phyloP scores from a whole-genome alignment of 2,888 invertebrate genomes.

The Nemurella pictetii region DNA sequence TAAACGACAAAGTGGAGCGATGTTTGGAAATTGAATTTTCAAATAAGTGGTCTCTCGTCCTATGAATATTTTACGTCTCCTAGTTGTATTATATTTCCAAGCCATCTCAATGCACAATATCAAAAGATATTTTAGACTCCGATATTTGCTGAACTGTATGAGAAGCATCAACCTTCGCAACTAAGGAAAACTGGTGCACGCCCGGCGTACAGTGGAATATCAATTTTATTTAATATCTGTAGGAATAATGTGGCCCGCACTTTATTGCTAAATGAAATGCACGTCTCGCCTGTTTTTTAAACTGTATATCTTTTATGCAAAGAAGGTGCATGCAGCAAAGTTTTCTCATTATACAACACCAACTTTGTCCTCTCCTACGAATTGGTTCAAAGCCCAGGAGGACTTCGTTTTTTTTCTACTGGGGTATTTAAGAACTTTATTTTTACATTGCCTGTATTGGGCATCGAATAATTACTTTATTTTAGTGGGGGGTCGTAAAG shows the following conservation, averaged over 20 bases:
- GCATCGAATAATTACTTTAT: background rate
- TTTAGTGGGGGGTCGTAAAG: background rate
- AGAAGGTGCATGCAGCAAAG: background rate
- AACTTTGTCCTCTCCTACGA: background rate
- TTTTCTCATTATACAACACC: background rate
- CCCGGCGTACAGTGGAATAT: background rate
- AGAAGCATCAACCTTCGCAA: background rate
- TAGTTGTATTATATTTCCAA: slow-evolving; percentile 27
- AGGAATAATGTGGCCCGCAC: background rate
- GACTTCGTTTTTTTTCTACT: background rate
- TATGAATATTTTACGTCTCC: slow-evolving; percentile 25
- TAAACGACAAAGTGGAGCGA: slow-evolving; percentile 25
- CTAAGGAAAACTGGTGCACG: background rate
- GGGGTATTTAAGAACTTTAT: background rate
- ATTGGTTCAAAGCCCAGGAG: background rate
- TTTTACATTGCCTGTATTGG: background rate
- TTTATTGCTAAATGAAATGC: background rate
- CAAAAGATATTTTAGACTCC: slow-evolving; percentile 17
- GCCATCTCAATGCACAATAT: slow-evolving; percentile 24
- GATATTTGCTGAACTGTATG: slow-evolving; percentile 7
- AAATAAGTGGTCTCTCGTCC: slow-evolving; percentile 31
- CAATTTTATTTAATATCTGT: background rate
- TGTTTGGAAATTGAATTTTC: slow-evolving; percentile 32
- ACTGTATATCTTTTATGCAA: background rate
- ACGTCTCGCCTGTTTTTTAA: background rate